Base-by-base conservation (phyloP, 1,140 invertebrate species). In the Lasioglossum albipes region DNA sequence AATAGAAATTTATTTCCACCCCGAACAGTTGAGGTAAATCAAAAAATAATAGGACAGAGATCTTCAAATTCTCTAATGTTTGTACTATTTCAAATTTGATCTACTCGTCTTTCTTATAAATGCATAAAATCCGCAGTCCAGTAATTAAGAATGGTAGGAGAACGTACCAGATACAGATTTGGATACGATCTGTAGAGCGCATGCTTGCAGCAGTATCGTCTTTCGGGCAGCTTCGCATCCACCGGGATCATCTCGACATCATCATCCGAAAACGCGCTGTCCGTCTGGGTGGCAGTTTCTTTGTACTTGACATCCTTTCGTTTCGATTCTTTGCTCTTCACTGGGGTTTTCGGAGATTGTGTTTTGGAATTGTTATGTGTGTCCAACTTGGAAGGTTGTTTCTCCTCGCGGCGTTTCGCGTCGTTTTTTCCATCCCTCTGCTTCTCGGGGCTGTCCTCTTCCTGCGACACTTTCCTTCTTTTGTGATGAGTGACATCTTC, bases 281-380 rank as follows among this genome's bases (percentile, higher is more conserved):
- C 54, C 20, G 54, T 68, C 61, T 68, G 64, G 22, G 52, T 80
- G 16, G n/a, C 62, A 12, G 0, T 41, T 16, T 74, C 71, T 20
- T 52, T 61, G 52, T 22, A 75, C 7, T 52, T 59, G 0, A n/a
- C 20, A 13, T 57, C 27, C 5, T 36, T 41, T 3, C 9, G 16
- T 18, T 67, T 49, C 12, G 6, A 42, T 7, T 54, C 18, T 16
- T 36, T n/a, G n/a, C 7, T 10, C 27, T 16, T 31, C 0, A 64
- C n/a, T 1, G 6, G 5, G 0, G 12, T 45, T 22, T 2, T 66
- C 16, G 41, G 59, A 2, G 13, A 22, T 49, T 22, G 0, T 0
- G 22, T 16, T 45, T 59, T 59, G 7, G 12, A 7, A 74, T 61
- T 75, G 22, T 5, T 61, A 2, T 41, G 2, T 16, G 3, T 36